Percentiles rank a stretch among this genome's conserved stretches.
Conservation (phyloP, 92 coral and sea anemone species). For the Isaurus tuberculatus region DNA sequence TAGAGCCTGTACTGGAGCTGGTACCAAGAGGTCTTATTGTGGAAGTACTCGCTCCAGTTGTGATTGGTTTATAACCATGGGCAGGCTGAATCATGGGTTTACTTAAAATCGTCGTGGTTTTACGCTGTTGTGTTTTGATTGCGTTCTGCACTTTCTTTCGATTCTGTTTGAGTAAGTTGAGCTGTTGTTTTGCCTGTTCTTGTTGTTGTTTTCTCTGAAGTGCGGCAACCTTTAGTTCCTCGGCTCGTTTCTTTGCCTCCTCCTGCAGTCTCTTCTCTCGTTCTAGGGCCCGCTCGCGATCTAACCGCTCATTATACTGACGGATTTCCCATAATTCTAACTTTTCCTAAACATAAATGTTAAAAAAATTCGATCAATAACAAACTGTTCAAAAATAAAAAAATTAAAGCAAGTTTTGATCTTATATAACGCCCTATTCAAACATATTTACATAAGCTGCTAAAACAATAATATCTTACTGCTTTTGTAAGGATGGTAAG, state of each 20-base stretch:
- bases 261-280: conserved; percentile 93
- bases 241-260: conserved; percentile 86
- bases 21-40: background rate
- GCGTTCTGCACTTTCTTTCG: conserved; percentile 96
- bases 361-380: background rate
- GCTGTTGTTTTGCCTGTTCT: conserved; percentile 95
- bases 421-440: background rate
- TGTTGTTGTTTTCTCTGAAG: conserved; percentile 91
- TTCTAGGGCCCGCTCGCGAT: conserved; percentile 90
- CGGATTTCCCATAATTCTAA: conserved; percentile 99
- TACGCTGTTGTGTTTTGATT: conserved; percentile 85
- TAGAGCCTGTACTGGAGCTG: background rate
- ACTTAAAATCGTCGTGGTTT: conserved; percentile 49
- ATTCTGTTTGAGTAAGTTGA: conserved; percentile 82
- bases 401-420: background rate
- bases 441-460: background rate
- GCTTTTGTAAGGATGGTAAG: background rate
- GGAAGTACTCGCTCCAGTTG: conserved; percentile 8
- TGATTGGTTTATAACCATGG: conserved; percentile 30
- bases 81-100: conserved; percentile 44
- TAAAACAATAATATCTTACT: background rate
- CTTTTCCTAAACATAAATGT: conserved; percentile 67
- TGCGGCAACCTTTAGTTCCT: conserved; percentile 86
- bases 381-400: background rate
- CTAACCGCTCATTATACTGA: conserved; percentile 93